These are phyloP conservation scores for Poecilus cupreus DNA, from an alignment of 2,888 invertebrate species.

Conservation along the genomic window DNA sequence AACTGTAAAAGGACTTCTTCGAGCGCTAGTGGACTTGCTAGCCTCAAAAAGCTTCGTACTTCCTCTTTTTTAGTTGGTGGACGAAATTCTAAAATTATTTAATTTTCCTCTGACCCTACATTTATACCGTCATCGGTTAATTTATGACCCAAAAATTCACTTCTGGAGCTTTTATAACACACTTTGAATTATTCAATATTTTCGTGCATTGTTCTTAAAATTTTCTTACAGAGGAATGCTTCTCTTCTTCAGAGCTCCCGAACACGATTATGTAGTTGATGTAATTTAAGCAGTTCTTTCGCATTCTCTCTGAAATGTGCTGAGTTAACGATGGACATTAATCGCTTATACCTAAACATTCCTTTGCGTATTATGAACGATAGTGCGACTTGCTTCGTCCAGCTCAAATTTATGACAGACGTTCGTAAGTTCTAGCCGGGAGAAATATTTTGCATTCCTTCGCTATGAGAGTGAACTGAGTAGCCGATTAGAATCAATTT, in stretches of 20 bases:
- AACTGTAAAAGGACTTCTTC: too few relatives aligned
- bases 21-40: too few relatives aligned
- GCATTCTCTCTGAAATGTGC: slow-evolving; percentile 65
- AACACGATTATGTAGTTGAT: slow-evolving; percentile 65
- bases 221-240: slow-evolving; percentile 63
- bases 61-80: slow-evolving; percentile 12
- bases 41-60: neutral
- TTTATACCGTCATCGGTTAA: slow-evolving; percentile 6
- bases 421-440: slow-evolving; percentile 61
- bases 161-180: slow-evolving; percentile 57
- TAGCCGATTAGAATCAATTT: too few relatives aligned
- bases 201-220: slow-evolving; percentile 63
- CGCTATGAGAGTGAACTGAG: too few relatives aligned
- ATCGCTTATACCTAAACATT: slow-evolving; percentile 66
- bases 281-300: slow-evolving; percentile 65
- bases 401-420: slow-evolving; percentile 66
- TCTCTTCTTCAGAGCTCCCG: slow-evolving; percentile 64
- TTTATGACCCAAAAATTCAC: slow-evolving; percentile 65
- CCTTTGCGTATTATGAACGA: slow-evolving; percentile 62
- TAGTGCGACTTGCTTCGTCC: slow-evolving; percentile 50
- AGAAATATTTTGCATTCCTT: slow-evolving; percentile 61
- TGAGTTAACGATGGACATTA: slow-evolving; percentile 68
- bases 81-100: neutral
- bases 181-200: slow-evolving; percentile 65
- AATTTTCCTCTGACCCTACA: neutral